These are phyloP conservation scores for Flexamia atlantica DNA, from an alignment of 2,888 invertebrate genomes.

Conservation along the genomic window DNA sequence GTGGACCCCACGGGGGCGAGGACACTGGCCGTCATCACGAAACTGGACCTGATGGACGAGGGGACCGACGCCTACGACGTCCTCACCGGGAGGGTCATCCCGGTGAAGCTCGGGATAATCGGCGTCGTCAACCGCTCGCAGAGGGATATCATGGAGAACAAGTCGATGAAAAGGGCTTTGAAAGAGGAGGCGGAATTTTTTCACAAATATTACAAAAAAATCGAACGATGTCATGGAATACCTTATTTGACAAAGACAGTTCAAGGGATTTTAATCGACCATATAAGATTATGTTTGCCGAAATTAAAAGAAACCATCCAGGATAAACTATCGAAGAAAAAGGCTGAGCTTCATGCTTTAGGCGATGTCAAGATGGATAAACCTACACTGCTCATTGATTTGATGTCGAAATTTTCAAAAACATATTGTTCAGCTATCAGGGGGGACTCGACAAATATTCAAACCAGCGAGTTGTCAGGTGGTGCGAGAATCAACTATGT, in stretches of 20 bases:
- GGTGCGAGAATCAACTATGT: slow-evolving; percentile 82
- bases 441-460: slow-evolving; percentile 80
- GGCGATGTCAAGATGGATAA: slow-evolving; percentile 80
- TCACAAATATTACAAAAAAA: slow-evolving; percentile 79
- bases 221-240: slow-evolving; percentile 80
- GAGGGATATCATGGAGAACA: slow-evolving; percentile 77
- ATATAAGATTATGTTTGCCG: slow-evolving; percentile 81
- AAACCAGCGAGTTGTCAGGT: slow-evolving; percentile 77
- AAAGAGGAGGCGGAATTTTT: slow-evolving; percentile 80
- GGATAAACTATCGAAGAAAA: slow-evolving; percentile 79
- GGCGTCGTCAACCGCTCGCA: slow-evolving; percentile 82
- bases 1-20: slow-evolving; percentile 79
- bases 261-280: slow-evolving; percentile 80
- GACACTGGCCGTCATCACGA: slow-evolving; percentile 81
- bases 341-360: slow-evolving; percentile 78
- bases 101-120: slow-evolving; percentile 81
- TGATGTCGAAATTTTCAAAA: slow-evolving; percentile 81
- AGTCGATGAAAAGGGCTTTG: slow-evolving; percentile 75
- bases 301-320: slow-evolving; percentile 79
- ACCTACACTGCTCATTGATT: slow-evolving; percentile 79
- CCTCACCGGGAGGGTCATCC: slow-evolving; percentile 79
- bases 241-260: slow-evolving; percentile 79
- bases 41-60: slow-evolving; percentile 82
- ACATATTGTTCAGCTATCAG: slow-evolving; percentile 81
- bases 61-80: slow-evolving; percentile 83